These are phyloP conservation scores for Siniperca obscura DNA, from an alignment of 2,797 vertebrate species.

Conservation along the genomic window DNA sequence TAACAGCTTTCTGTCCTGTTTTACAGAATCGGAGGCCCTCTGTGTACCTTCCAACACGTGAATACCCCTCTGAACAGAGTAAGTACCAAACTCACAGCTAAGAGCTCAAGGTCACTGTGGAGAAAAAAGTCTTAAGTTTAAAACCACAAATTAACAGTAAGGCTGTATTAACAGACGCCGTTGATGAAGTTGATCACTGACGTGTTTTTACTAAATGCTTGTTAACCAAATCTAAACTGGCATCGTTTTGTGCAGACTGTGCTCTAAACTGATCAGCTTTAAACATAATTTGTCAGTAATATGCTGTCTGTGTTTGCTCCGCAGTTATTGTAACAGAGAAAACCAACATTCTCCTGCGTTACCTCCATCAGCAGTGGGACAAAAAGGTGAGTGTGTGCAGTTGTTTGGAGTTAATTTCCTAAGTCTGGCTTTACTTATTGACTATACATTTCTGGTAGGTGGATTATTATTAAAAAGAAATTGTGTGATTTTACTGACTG, in stretches of 20 bases:
- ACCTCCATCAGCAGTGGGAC: conserved; percentile 99
- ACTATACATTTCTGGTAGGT: background rate
- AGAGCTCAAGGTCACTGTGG: background rate
- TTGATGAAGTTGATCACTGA: background rate
- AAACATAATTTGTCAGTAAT: background rate
- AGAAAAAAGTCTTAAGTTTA: background rate
- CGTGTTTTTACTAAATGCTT: background rate
- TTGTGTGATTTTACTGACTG: conserved; percentile 13
- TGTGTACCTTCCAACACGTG: conserved; percentile 95
- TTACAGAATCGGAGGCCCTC: conserved; percentile 95
- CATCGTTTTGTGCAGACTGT: background rate
- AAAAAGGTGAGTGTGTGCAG: conserved; percentile 90
- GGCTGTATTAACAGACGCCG: background rate
- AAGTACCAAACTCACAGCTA: conserved; percentile 70
- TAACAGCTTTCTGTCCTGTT: conserved; percentile 15
- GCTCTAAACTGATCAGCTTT: background rate
- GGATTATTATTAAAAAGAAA: background rate
- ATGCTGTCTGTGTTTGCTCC: conserved; percentile 33
- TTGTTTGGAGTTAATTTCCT: background rate
- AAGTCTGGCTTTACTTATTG: background rate
- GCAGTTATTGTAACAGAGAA: conserved; percentile 99
- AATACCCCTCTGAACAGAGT: conserved; percentile 99
- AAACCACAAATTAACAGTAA: background rate
- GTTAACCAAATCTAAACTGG: background rate
- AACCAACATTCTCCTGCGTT: conserved; percentile 98